A percentile compares a stretch with the other conserved stretches of the same genome.
Conservation (phyloP, 2,888 invertebrate genomes). For the Julus scandinavius region DNA sequence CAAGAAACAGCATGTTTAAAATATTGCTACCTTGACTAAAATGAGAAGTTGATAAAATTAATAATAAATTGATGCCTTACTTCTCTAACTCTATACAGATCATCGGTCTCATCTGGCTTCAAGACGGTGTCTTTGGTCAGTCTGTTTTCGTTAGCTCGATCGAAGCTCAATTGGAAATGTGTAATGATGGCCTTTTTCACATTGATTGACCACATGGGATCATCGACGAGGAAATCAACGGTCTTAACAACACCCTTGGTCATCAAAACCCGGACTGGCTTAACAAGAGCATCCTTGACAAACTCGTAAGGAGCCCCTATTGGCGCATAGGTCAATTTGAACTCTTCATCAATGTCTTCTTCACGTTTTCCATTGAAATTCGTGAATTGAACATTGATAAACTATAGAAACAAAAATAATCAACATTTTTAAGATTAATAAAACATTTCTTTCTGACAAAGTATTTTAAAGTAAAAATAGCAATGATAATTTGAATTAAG, state of each 20-base stretch:
- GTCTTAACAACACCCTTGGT: conserved; percentile 54
- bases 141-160: conserved; percentile 47
- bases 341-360: conserved; percentile 51
- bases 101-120: conserved; percentile 46
- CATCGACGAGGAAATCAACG: conserved; percentile 54
- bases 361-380: conserved; percentile 53
- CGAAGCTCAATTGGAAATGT: conserved; percentile 55
- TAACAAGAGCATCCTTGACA: conserved; percentile 50
- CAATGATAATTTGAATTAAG: too few species aligned
- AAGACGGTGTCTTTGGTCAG: conserved; percentile 52
- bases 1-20: neutral
- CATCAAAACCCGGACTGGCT: conserved; percentile 54
- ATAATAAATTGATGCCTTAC: conserved; percentile 45
- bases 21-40: neutral
- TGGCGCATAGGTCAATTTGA: conserved; percentile 43
- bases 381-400: conserved; percentile 53
- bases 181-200: conserved; percentile 53
- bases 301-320: conserved; percentile 10
- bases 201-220: conserved; percentile 56
- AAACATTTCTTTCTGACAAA: neutral
- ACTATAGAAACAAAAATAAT: conserved; percentile 40
- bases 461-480: neutral
- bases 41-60: neutral
- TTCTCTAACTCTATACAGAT: conserved; percentile 56
- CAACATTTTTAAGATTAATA: neutral